Evolutionary conservation across 2,797 vertebrate genomes (phyloP).

Genomic region (Lutjanus argentimaculatus): DNA sequence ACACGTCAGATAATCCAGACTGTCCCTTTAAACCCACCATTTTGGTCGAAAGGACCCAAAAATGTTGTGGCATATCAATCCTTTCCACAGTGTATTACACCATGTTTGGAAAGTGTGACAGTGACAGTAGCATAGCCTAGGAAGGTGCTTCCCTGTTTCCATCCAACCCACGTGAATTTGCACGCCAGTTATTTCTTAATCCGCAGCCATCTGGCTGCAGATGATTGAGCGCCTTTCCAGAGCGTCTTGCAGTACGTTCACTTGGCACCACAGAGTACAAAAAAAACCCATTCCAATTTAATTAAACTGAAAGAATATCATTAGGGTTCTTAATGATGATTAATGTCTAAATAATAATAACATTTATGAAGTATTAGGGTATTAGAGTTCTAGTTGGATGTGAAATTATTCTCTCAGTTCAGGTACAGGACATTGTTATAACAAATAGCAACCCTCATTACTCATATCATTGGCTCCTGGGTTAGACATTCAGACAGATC

Average conservation of each 20-base stretch:
- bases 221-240: conserved; percentile 80
- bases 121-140: conserved; percentile 29
- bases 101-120: conserved; percentile 39
- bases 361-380: conserved; percentile 81
- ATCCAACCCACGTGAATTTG: conserved; percentile 56
- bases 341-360: conserved; percentile 85
- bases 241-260: conserved; percentile 74
- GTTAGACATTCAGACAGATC: conserved; percentile 70
- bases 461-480: conserved; percentile 70
- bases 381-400: conserved; percentile 74
- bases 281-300: conserved; percentile 76
- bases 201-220: conserved; percentile 80
- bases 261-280: conserved; percentile 68
- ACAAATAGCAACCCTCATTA: conserved; percentile 72
- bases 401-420: conserved; percentile 78
- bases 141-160: conserved; percentile 56
- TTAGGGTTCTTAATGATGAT: conserved; percentile 85
- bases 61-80: conserved; percentile 4
- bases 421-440: conserved; percentile 69
- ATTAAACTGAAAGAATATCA: conserved; percentile 84
- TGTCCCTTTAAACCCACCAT: conserved; percentile 1
- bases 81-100: conserved; percentile 11
- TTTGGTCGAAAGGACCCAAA: conserved; percentile 43
- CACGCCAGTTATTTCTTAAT: conserved; percentile 70
- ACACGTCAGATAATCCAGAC: too few relatives aligned